Evolutionary conservation across 2,888 invertebrate genomes (phyloP), one percentile per base, ranked within the genome.

Genomic region (Helicoverpa assulta): DNA sequence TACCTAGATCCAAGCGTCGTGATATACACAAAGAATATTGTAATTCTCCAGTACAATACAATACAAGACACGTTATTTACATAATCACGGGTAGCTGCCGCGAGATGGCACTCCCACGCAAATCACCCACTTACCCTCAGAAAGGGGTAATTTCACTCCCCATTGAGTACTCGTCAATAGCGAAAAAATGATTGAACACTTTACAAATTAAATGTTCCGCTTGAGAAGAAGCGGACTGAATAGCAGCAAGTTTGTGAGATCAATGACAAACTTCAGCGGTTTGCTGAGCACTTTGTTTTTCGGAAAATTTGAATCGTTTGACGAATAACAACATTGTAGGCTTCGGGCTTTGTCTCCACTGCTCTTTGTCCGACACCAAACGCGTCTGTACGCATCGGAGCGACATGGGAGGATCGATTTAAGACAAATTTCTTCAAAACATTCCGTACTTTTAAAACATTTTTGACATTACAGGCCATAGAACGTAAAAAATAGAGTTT

Each of bases 171-270:
- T 74, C 76, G 67, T 81, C 78, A 76, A 81, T 83, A 69, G 69
- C 58, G 70, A 79, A 83, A 75, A 85, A 86, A 85, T 83, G 77
- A 85, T 76, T 79, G 80, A 69, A 79, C 84, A 80, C 76, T 86
- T 86, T 81, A 81, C 81, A 75, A 78, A 77, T 80, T 65, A 78
- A 76, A 73, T 70, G 55, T 80, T 75, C 50, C 61, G 62, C 58
- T 64, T 47, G 72, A 80, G 53, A 67, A 59, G 57, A 70, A 57
- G 26, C 64, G 54, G 19, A 71, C 52, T 51, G 63, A 61, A 65
- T 67, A 43, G 75, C 37, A 6, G n/a, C 21, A 40, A 70, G 62
- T 71, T 67, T 62, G 29, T 21, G 21, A 61, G 60, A 76, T 61
- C 79, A 61, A 58, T 69, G 54, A 37, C 47, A 19, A 68, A 70